phyloP scores from a whole-genome alignment of 1,140 invertebrate genomes.

The Laupala kohalensis region DNA sequence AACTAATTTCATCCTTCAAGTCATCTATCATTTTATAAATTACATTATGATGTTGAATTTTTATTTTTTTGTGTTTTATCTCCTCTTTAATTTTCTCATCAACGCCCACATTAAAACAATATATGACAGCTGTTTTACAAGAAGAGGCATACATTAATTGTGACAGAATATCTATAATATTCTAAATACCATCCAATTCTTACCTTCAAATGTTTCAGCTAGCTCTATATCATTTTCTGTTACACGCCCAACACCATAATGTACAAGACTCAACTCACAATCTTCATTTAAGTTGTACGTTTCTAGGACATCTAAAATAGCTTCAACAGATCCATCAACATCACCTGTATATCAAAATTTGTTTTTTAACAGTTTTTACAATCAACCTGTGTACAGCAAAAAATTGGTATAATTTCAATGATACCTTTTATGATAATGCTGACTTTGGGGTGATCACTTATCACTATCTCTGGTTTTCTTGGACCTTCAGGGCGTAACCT shows the following conservation, averaged over 20 bases:
- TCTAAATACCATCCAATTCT: conserved; percentile 11
- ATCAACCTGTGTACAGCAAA: neutral
- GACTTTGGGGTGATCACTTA: conserved; percentile 33
- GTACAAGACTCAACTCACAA: conserved; percentile 72
- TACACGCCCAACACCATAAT: conserved; percentile 79
- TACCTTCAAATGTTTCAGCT: conserved; percentile 67
- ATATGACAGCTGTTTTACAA: conserved; percentile 54
- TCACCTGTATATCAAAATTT: conserved; percentile 35
- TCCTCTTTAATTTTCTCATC: conserved; percentile 33
- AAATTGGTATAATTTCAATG: neutral
- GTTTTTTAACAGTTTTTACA: no score
- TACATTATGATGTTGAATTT: conserved; percentile 60
- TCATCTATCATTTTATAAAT: conserved; percentile 88
- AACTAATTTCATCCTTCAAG: conserved; percentile 64
- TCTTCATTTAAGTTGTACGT: conserved; percentile 64
- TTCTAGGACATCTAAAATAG: conserved; percentile 80
- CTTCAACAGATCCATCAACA: conserved; percentile 84
- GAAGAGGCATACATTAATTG: conserved; percentile 10
- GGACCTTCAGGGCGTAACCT: conserved; percentile 33
- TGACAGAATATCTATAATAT: neutral
- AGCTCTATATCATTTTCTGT: conserved; percentile 74
- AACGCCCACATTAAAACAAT: conserved; percentile 67
- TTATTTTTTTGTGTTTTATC: conserved; percentile 39
- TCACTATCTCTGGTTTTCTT: conserved; percentile 40
- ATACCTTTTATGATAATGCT: conserved; percentile 47